These are phyloP conservation scores for Artibeus lituratus DNA, from an alignment of 2,797 vertebrate species.

Conservation along the genomic window DNA sequence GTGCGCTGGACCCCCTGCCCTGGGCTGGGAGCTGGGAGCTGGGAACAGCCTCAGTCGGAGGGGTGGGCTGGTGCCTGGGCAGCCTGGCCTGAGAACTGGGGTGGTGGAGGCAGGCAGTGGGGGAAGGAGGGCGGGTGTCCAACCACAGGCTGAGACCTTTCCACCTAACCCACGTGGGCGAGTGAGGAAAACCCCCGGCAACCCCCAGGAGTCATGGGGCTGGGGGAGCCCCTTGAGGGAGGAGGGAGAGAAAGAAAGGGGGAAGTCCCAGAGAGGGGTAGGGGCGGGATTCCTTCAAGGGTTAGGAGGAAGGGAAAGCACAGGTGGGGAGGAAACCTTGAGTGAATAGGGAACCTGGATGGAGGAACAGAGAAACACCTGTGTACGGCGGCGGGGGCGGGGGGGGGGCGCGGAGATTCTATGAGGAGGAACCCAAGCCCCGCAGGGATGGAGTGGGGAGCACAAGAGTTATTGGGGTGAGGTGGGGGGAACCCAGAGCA, in stretches of 20 bases:
- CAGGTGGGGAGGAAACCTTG: background rate
- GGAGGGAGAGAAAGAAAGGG: background rate
- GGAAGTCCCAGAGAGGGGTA: background rate
- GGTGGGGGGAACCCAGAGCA: background rate
- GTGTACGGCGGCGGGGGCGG: background rate
- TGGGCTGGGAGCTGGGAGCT: no score
- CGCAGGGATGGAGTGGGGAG: background rate
- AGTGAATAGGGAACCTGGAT: background rate
- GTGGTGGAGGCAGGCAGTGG: no score
- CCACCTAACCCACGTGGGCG: slow-evolving; percentile 22
- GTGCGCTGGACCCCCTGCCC: background rate
- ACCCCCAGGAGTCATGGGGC: slow-evolving; percentile 41
- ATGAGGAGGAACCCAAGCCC: background rate
- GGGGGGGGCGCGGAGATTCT: no score
- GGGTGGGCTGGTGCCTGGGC: background rate
- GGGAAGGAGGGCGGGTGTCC: no score
- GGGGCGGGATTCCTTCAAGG: background rate
- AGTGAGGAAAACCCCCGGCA: slow-evolving; percentile 53
- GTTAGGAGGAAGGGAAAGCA: background rate
- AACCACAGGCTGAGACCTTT: slow-evolving; percentile 54
- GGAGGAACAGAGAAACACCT: background rate
- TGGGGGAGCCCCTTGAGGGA: background rate
- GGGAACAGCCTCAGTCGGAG: background rate
- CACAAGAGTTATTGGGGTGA: background rate
- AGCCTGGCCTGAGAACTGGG: background rate